Evolutionary conservation across 1,140 invertebrate genomes (phyloP), one percentile per base, ranked within the genome.

Genomic region (Lerema accius): DNA sequence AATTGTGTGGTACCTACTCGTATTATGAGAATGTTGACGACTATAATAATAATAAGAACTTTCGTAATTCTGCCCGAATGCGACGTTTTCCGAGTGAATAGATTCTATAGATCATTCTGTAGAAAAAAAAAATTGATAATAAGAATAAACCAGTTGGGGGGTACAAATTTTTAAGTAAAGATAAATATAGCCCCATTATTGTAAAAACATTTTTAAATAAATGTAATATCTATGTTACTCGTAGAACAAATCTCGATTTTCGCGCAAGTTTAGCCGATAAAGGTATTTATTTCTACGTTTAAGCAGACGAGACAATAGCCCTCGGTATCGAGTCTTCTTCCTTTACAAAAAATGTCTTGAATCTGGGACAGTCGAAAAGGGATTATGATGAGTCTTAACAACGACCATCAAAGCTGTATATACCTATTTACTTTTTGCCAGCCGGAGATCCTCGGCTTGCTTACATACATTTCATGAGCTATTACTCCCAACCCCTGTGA

Each of bases 391-490:
- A 66, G 63, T 65, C 67, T 80, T 79, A 67, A 88, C 86, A 86
- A 89, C 79, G 78, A 76, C 61, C 63, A 53, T 66, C 65, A 70
- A 71, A 76, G 71, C 71, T 80, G 66, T 78, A 76, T 66, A 63
- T 77, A 77, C 59, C 65, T 82, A 83, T 79, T 73, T 82, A 73
- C 75, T 77, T 78, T 71, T 79, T 70, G 73, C 68, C 76, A 72
- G 78, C 73, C 71, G 67, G 68, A 80, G 71, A 75, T 69, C 68
- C 72, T 74, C 70, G 67, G 70, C 76, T 77, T 77, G 78, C 79
- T 87, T 89, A 84, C 86, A 89, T 89, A 89, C 73, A 89, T 89
- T 89, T 89, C 84, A 89, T 87, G 86, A 86, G 86, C 78, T 87
- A 87, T 89, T 89, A 86, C 84, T 80, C 78, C 63, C 82, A 78